Base-by-base conservation (phyloP, 2,113 vertebrate genomes). In the Elachura formosa region DNA sequence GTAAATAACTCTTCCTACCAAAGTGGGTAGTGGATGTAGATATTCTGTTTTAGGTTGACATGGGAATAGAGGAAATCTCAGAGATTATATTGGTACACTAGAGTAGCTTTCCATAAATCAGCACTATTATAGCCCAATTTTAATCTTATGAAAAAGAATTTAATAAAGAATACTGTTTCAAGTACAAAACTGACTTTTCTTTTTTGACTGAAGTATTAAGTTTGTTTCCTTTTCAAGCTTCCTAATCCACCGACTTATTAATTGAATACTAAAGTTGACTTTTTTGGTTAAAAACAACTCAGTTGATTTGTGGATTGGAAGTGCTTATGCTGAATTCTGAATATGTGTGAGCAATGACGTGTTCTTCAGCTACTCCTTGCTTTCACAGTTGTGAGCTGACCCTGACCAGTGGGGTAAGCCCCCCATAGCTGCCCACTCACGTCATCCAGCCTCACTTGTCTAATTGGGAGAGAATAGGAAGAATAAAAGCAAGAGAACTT, bases 291-390 rank as follows among this genome's bases (percentile, higher is more conserved):
- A 76, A 94, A 93, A 17, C 55, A 87, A 17, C 41, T 36, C 11
- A 36, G 17, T 72, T 84, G 11, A 63, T 91, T 59, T 88, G 31
- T 91, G 40, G 6, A n/a, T 73, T 61, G 52, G 25, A 75, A 68
- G 28, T 87, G 51, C 49, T 66, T 15, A 12, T 63, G 54, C 58
- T 31, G 49, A 54, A 19, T 90, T 90, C 15, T 69, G 66, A 87
- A 23, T 79, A 26, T 23, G 11, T 5, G 2, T 33, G 41, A 8
- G 6, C 52, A 59, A n/a, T 36, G 48, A 29, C 0, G 0, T 67
- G 21, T 74, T 80, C 58, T 59, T 88, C 34, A 72, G 3, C 54
- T 66, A 19, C 46, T 69, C 7, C 12, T 55, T 25, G 31, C n/a
- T 67, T 52, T 62, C 18, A 6, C 5, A 19, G 0, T 28, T 59